Conservation (phyloP, 2,888 invertebrate genomes). For the Apodemia duryi region DNA sequence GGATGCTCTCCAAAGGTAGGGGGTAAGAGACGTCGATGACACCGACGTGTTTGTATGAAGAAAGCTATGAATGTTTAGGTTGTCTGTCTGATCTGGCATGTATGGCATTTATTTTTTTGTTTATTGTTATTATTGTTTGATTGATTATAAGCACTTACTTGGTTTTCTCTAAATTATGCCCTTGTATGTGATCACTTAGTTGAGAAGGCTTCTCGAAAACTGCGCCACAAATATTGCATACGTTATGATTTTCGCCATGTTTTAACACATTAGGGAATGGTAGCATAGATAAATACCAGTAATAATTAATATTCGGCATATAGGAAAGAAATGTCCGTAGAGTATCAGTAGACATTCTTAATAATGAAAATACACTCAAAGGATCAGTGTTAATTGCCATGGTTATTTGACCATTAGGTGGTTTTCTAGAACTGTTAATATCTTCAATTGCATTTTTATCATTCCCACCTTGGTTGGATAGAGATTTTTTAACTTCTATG, state of each 20-base stretch:
- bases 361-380: constrained; percentile 47
- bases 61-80: too few species aligned
- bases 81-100: too few species aligned
- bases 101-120: too few species aligned
- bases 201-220: constrained; percentile 48
- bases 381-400: constrained; percentile 69
- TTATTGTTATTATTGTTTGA: too few species aligned
- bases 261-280: constrained; percentile 31
- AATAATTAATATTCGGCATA: constrained; percentile 47
- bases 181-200: constrained; percentile 54
- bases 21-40: too few species aligned
- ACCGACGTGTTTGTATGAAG: too few species aligned
- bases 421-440: constrained; percentile 28
- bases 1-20: too few species aligned
- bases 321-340: constrained; percentile 50
- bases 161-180: constrained; percentile 46
- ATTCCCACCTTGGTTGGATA: constrained; percentile 18
- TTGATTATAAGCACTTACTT: constrained; percentile 40
- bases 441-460: constrained; percentile 28
- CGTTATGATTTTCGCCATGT: constrained; percentile 36
- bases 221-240: constrained; percentile 60
- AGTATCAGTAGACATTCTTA: constrained; percentile 52
- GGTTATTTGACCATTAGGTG: constrained; percentile 36
- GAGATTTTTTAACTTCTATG: constrained; percentile 50
- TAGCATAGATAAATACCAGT: constrained; percentile 41